Evolutionary conservation across 64 coral and sea anemone species (phyloP).

Genomic region (Stichodactyla mertensii): DNA sequence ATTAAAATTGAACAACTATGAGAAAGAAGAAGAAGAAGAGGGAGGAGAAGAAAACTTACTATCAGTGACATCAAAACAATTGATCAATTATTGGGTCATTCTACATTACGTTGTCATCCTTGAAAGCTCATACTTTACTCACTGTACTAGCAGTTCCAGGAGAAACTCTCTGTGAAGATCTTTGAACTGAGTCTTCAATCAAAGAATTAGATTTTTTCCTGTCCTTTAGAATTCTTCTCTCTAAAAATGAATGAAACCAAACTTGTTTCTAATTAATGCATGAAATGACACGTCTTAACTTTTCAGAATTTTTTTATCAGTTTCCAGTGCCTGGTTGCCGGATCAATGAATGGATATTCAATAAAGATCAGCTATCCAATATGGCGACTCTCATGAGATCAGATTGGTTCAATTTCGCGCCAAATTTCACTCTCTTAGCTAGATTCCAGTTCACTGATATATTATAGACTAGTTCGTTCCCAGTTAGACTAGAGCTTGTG

Average conservation of each 20-base stretch:
- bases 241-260: not conserved
- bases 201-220: not conserved
- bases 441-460: not conserved
- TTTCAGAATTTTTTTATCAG: too few relatives aligned
- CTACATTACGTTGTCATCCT: too few relatives aligned
- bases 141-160: not conserved
- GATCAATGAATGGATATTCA: too few relatives aligned
- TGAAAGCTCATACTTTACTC: not conserved
- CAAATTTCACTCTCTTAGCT: not conserved
- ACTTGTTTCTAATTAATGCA: too few relatives aligned
- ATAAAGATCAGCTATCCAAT: not conserved
- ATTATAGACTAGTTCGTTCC: not conserved
- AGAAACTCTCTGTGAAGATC: not conserved
- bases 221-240: not conserved
- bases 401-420: not conserved
- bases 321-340: too few relatives aligned
- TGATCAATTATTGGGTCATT: too few relatives aligned
- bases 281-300: too few relatives aligned
- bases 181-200: not conserved
- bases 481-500: not conserved
- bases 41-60: too few relatives aligned
- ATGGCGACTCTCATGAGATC: not conserved
- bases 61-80: too few relatives aligned
- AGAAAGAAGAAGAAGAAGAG: too few relatives aligned
- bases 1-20: too few relatives aligned